A percentile compares a stretch with the other conserved stretches of the same genome.
Evolutionary conservation across 2,113 vertebrate genomes (phyloP).

Genomic region (Notarius quadriscutis): DNA sequence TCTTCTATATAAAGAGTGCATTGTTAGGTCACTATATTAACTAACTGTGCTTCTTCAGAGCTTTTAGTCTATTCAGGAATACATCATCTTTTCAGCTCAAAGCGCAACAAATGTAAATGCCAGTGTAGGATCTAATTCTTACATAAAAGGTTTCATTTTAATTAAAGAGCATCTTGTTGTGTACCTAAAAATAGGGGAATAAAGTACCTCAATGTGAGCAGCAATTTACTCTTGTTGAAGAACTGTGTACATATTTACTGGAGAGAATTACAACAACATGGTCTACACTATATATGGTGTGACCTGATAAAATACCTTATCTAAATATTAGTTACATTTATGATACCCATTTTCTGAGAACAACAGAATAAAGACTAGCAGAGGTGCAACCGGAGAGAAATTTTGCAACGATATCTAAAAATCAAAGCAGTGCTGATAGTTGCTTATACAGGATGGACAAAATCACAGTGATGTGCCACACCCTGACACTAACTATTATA

Average conservation of each 20-base stretch:
- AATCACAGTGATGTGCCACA: not conserved
- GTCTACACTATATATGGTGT: not conserved
- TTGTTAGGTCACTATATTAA: constrained; percentile 76
- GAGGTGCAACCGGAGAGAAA: not conserved
- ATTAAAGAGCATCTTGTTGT: constrained; percentile 50
- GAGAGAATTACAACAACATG: constrained; percentile 13
- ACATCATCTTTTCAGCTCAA: constrained; percentile 69
- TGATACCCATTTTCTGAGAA: not conserved
- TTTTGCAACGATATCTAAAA: not conserved
- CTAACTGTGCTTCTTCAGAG: constrained; percentile 68
- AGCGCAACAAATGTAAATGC: constrained; percentile 59
- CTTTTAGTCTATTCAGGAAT: constrained; percentile 62
- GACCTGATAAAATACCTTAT: not conserved
- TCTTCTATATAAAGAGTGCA: constrained; percentile 69
- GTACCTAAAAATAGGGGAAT: constrained; percentile 33
- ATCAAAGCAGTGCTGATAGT: not conserved
- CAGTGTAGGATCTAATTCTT: constrained; percentile 48
- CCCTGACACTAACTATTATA: not conserved
- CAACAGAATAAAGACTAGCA: too few species aligned
- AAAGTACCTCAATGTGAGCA: constrained; percentile 49
- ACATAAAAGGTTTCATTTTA: constrained; percentile 45
- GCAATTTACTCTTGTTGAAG: constrained; percentile 22
- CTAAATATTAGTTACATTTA: not conserved
- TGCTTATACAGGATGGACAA: not conserved
- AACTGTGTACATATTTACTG: constrained; percentile 1